Base-by-base conservation (phyloP, 2,888 invertebrate species). In the Drosophila percnosoma region DNA sequence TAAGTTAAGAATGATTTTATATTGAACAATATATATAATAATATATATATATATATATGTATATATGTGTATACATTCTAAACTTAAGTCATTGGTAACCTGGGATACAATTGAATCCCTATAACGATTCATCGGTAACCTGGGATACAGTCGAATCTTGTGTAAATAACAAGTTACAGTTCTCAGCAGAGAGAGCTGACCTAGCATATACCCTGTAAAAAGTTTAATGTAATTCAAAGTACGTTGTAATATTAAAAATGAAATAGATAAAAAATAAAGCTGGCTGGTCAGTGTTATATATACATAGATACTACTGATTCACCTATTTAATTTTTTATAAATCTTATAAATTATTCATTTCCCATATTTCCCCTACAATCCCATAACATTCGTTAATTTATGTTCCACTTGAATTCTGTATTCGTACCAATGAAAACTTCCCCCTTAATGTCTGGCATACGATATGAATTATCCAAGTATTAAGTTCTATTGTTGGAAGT, bases 361-460 rank as follows among this genome's bases (percentile, higher is more conserved):
- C 42, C 54, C 2, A 69, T 13, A 55, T 27, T 58, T 68, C 33
- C 48, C 18, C 1, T 13, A 49, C 38, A 24, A 13, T 15, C 33
- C 18, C 18, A 21, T 60, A 40, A 67, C 40, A 18, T 48, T 18
- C 10, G n/a, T 57, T 74, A 48, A 52, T 57, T 59, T 29, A 52
- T 60, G 42, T 45, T 55, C 58, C 31, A 59, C 27, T 66, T 73
- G 42, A 51, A 51, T 73, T 49, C 34, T 53, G 33, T 58, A 42
- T 31, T 34, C 33, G 38, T 29, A 24, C n/a, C 55, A 58, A 55
- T 55, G 13, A 49, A 31, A 71, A 54, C 27, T 69, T 72, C 70
- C 64, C 18, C 18, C 24, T 21, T 48, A 63, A 42, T 68, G 68
- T 51, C 34, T 48, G 34, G 80, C 70, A 86, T 80, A 78, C 68